Evolutionary conservation across 1,140 invertebrate genomes (phyloP).

Genomic region (Eufriesea mexicana): DNA sequence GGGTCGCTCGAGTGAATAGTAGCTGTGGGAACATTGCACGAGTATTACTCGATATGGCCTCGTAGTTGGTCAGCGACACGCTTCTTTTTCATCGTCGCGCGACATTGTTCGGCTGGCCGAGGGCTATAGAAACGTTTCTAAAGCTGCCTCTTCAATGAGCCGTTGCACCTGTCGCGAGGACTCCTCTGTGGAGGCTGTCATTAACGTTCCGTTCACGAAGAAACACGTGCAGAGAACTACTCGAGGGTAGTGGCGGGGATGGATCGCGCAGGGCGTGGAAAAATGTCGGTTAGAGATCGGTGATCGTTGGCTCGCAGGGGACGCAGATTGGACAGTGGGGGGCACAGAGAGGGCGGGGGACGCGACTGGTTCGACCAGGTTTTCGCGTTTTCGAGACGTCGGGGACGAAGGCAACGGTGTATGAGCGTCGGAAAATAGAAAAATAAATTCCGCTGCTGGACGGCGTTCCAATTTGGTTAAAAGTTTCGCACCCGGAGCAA

Average conservation of each 20-base stretch:
- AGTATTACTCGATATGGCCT: not conserved
- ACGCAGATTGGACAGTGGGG: not conserved
- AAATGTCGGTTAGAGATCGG: not conserved
- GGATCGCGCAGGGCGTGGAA: not conserved
- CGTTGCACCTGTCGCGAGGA: not conserved
- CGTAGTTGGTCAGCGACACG: conserved; percentile 3
- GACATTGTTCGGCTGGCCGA: not conserved
- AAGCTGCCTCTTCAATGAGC: conserved; percentile 17
- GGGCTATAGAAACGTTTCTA: conserved; percentile 1
- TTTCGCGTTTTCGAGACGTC: not conserved
- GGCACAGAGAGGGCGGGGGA: not conserved
- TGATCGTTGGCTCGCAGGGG: not conserved
- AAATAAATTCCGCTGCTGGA: conserved; percentile 9
- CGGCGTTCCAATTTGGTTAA: conserved; percentile 43
- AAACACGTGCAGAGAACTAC: not conserved
- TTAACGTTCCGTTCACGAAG: not conserved
- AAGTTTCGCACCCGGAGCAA: conserved; percentile 36
- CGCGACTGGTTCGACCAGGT: not conserved
- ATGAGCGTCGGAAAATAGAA: not conserved
- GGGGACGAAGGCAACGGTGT: not conserved
- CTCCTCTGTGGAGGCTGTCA: not conserved
- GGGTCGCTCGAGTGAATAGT: conserved; percentile 7
- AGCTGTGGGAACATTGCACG: not conserved
- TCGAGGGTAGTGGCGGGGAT: too few relatives aligned
- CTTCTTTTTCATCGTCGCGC: not conserved